phyloP scores from a whole-genome alignment of 1,140 invertebrate species.

The Pogonomyrmex californicus region DNA sequence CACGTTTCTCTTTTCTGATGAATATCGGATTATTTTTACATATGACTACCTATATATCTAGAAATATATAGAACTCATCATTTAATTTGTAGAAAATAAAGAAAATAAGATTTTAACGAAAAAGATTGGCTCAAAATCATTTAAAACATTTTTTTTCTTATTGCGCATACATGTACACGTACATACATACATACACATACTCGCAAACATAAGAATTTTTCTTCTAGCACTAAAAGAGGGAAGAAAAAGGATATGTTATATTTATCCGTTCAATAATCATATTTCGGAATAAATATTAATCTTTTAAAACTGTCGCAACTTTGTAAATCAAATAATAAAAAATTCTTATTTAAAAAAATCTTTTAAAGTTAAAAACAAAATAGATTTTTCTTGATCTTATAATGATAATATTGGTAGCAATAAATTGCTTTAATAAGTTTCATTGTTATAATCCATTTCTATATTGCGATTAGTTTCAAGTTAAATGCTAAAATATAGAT shows the following conservation, averaged over 20 bases:
- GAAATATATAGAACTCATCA: not conserved
- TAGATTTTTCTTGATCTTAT: not conserved
- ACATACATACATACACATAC: too few relatives aligned
- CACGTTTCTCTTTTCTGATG: conserved; percentile 67
- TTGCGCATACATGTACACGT: not conserved
- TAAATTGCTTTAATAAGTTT: not conserved
- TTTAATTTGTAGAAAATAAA: conserved; percentile 8
- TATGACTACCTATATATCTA: conserved; percentile 5
- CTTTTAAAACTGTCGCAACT: not conserved
- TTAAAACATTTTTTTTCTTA: not conserved
- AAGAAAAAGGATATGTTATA: not conserved
- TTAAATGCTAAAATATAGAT: not conserved
- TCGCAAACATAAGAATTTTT: not conserved
- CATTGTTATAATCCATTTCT: not conserved
- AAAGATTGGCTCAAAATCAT: not conserved
- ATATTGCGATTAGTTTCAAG: not conserved
- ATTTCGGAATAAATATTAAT: not conserved
- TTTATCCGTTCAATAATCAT: not conserved
- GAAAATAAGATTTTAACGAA: not conserved
- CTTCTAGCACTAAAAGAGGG: not conserved
- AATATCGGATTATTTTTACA: conserved; percentile 47
- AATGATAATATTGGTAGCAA: not conserved
- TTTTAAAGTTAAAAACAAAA: not conserved
- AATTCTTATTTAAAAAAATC: not conserved
- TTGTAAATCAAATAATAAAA: not conserved